Conservation (phyloP, 1,140 invertebrate species). For the Penaeus vannamei region DNA sequence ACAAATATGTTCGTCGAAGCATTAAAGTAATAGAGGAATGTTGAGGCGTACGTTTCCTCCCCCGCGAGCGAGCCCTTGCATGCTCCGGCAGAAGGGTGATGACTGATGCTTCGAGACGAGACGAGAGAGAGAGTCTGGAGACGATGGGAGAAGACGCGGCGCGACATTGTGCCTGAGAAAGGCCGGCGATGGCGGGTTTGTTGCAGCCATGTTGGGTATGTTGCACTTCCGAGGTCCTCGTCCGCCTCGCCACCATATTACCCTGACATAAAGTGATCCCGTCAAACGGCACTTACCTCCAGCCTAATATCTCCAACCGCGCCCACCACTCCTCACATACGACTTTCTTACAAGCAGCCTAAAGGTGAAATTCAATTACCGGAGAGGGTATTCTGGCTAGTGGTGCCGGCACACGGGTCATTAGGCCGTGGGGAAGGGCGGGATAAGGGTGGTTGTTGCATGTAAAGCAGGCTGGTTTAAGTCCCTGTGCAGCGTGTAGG, state of each 20-base stretch:
- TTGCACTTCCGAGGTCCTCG: conserved; percentile 40
- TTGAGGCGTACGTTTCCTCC: too few species aligned
- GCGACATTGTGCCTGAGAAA: conserved; percentile 27
- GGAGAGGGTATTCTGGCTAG: conserved; percentile 9
- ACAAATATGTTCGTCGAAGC: too few species aligned
- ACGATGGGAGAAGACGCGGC: background rate
- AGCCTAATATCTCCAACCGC: conserved; percentile 59
- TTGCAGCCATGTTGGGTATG: conserved; percentile 18
- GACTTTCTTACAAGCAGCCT: conserved; percentile 60
- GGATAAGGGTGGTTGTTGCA: conserved; percentile 58
- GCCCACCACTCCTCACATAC: conserved; percentile 54
- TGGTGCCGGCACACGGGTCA: conserved; percentile 19
- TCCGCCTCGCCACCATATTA: conserved; percentile 55
- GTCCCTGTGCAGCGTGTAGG: conserved; percentile 55
- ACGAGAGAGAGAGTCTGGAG: background rate
- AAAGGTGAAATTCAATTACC: conserved; percentile 64
- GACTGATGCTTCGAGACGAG: too few species aligned
- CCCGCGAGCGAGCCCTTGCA: too few species aligned
- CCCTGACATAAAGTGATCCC: conserved; percentile 64
- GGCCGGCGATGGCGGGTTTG: conserved; percentile 27
- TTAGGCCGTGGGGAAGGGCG: conserved; percentile 42
- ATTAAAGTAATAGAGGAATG: too few species aligned
- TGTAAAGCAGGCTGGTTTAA: conserved; percentile 43
- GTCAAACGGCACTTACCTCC: conserved; percentile 64
- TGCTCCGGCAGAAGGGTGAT: too few species aligned